Base-by-base conservation (phyloP, 1,140 invertebrate species). In the Phenacoccus solenopsis region DNA sequence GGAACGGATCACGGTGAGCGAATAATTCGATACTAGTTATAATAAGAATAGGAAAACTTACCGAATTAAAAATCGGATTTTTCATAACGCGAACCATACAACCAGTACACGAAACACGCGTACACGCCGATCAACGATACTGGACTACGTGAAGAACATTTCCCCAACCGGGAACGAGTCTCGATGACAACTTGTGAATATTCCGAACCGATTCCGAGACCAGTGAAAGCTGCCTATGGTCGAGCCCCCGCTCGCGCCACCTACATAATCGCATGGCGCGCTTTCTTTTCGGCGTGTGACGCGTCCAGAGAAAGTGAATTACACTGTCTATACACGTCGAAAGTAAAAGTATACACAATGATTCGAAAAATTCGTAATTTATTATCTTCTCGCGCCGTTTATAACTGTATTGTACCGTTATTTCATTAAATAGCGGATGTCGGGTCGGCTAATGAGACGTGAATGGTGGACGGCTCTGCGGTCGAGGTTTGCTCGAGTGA, bases 341-440 rank as follows among this genome's bases (percentile, higher is more conserved):
- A 64, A 64, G 59, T 64, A 64, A 64, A 25, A 64, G 59, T 64
- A 64, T n/a, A n/a, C n/a, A n/a, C 59, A 64, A 64, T 64, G 59
- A 24, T 24, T 24, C 59, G 22, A 25, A 64, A 64, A 64, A 64
- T 64, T 64, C 20, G 12, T 49, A 9, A 9, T n/a, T n/a, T n/a
- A n/a, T n/a, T n/a, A n/a, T n/a, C n/a, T n/a, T n/a, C n/a, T n/a
- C n/a, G n/a, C n/a, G n/a, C n/a, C n/a, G n/a, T n/a, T n/a, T n/a
- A n/a, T n/a, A n/a, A n/a, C n/a, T n/a, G n/a, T n/a, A n/a, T n/a
- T n/a, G 38, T 49, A 49, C 38, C 38, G 38, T 49, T 49, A n/a
- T n/a, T n/a, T n/a, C n/a, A n/a, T n/a, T n/a, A n/a, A n/a, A n/a
- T n/a, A n/a, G n/a, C n/a, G n/a, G n/a, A n/a, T n/a, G n/a, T n/a